Evolutionary conservation across 2,113 vertebrate genomes (phyloP), one percentile per base, ranked within the genome.

Genomic region (Coryphaenoides rupestris): DNA sequence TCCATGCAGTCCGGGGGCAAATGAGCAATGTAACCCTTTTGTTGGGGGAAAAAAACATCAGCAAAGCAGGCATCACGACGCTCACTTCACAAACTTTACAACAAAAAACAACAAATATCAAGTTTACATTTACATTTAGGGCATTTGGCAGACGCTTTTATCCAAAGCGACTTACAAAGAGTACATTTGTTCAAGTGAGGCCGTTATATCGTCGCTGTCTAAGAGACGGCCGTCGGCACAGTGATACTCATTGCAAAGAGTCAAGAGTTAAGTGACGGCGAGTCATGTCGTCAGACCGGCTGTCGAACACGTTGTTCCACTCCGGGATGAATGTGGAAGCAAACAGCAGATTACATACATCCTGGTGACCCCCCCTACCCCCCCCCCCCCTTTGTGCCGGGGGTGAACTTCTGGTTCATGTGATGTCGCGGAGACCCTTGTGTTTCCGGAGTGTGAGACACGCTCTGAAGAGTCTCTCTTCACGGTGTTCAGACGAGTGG

Each of bases 221-320:
- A 7, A 40, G 33, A 40, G 33, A 40, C 6, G 24, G 33, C 15
- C 14, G 7, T 53, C 50, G 60, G 47, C 12, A 63, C 10, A 15
- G 22, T 3, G 5, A 52, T 58, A 21, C 69, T 64, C 45, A 68
- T 24, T 53, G 62, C 80, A 52, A n/a, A 70, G 68, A 28, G 73
- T 60, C 23, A 61, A 71, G 65, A 71, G 68, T 74, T 62, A 58
- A 62, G 10, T 58, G 58, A 24, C 52, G 68, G 26, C 77, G 76
- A 81, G 63, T 83, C 71, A 70, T 19, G 50, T 66, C 54, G 26
- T 19, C 55, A 70, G 69, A 63, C 76, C 78, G 73, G 65, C 58
- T 63, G 23, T 21, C 22, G 15, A 52, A 4, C 23, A 13, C 62
- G 67, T 50, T 28, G 22, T 52, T 58, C 55, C 4, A 72, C 21